phyloP scores from a whole-genome alignment of 2,888 invertebrate genomes.

The Rotaria socialis region DNA sequence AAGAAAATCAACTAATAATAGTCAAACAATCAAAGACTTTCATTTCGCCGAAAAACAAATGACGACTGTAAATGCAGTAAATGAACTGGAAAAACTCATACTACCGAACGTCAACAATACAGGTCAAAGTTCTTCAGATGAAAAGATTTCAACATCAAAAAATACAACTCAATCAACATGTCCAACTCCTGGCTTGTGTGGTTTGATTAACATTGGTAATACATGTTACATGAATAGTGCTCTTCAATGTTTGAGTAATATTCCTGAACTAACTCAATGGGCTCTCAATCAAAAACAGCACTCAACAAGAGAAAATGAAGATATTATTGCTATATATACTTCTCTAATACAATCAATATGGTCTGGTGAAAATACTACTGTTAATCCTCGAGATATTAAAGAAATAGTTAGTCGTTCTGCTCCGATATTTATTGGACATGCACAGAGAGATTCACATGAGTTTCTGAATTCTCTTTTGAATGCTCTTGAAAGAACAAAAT shows the following conservation, averaged over 20 bases:
- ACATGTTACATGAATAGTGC: background rate
- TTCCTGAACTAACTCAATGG: background rate
- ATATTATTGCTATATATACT: background rate
- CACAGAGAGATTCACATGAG: background rate
- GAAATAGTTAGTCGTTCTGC: background rate
- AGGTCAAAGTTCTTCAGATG: no score
- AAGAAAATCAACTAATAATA: background rate
- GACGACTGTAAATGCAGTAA: background rate
- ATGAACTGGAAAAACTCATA: no score
- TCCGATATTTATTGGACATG: background rate
- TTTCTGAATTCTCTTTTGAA: constrained; percentile 14
- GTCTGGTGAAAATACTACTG: background rate
- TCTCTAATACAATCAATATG: background rate
- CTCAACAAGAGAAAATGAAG: background rate
- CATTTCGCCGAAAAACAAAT: no score
- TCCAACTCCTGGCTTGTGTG: background rate
- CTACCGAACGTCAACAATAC: no score
- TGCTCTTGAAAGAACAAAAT: background rate
- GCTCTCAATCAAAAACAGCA: background rate
- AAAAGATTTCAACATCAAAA: no score
- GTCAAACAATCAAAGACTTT: no score
- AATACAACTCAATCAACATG: background rate
- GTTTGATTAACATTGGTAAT: background rate
- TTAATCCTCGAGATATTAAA: background rate
- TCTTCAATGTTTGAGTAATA: background rate